phyloP scores from a whole-genome alignment of 2,113 vertebrate species.

The Hyperopisus bebe region DNA sequence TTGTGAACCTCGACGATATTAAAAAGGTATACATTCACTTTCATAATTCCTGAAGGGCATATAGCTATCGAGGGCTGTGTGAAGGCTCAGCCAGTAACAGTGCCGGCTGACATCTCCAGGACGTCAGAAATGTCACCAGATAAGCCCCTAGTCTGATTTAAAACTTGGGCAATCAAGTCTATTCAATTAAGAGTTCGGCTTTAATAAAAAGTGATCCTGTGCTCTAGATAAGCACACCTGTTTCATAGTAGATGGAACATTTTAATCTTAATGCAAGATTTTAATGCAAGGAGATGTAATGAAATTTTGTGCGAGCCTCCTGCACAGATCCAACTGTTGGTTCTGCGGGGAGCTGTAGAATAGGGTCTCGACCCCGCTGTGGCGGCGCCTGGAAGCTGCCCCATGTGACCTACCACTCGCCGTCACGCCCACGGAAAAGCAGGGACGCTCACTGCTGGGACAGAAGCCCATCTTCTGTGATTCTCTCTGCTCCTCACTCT shows the following conservation, averaged over 20 bases:
- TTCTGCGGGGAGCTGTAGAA: slow-evolving; percentile 97
- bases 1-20: neutral
- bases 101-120: neutral
- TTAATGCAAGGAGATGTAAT: neutral
- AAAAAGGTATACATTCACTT: neutral
- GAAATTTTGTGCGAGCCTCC: neutral
- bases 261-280: neutral
- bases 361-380: slow-evolving; percentile 84
- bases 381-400: slow-evolving; percentile 91
- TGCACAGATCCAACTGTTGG: slow-evolving; percentile 64
- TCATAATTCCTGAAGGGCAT: neutral
- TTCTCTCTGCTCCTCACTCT: neutral
- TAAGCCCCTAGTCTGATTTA: neutral
- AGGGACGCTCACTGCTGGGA: slow-evolving; percentile 96
- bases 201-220: neutral
- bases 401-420: slow-evolving; percentile 93
- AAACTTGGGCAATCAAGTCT: neutral
- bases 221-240: neutral
- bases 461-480: neutral
- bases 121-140: neutral
- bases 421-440: slow-evolving; percentile 89
- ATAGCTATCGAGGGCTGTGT: neutral
- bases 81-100: neutral
- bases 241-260: neutral
- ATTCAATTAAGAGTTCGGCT: neutral